A percentile compares a stretch with the other conserved stretches of the same genome.
phyloP scores from a whole-genome alignment of 2,113 vertebrate genomes.

The Bothrops jararaca region DNA sequence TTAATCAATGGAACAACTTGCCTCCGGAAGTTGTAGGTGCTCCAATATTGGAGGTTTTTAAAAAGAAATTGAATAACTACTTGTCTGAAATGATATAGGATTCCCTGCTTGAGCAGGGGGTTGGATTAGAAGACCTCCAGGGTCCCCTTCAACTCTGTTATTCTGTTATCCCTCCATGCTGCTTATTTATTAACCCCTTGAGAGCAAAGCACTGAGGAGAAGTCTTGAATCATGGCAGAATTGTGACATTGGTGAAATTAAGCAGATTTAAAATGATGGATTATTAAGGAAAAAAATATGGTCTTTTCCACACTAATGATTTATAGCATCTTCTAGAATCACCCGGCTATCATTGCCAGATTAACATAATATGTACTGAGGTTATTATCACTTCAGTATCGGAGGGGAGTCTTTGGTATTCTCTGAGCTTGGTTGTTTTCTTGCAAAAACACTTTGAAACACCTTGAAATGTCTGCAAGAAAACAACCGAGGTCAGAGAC shows the following conservation, averaged over 20 bases:
- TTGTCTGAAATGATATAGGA: not conserved
- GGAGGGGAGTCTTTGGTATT: not conserved
- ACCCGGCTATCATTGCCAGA: not conserved
- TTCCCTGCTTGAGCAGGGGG: not conserved
- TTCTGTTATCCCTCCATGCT: not conserved
- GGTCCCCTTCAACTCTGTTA: not conserved
- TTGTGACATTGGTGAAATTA: not conserved
- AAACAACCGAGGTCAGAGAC: not conserved
- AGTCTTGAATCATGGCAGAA: not conserved
- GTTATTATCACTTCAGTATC: not conserved
- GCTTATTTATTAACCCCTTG: not conserved
- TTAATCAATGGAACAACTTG: not conserved
- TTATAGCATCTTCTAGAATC: not conserved
- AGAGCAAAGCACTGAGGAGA: not conserved
- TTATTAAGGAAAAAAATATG: not conserved
- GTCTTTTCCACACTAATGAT: not conserved
- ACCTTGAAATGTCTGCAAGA: not conserved
- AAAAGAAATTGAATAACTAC: not conserved
- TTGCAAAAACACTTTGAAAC: not conserved
- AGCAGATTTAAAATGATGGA: not conserved
- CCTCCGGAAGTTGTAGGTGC: not conserved
- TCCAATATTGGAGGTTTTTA: not conserved
- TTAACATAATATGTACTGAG: not conserved
- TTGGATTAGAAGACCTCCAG: not conserved
- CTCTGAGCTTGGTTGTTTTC: not conserved